These are phyloP conservation scores for Hippocampus guttulatus DNA, from an alignment of 2,113 vertebrate species.

Conservation along the genomic window DNA sequence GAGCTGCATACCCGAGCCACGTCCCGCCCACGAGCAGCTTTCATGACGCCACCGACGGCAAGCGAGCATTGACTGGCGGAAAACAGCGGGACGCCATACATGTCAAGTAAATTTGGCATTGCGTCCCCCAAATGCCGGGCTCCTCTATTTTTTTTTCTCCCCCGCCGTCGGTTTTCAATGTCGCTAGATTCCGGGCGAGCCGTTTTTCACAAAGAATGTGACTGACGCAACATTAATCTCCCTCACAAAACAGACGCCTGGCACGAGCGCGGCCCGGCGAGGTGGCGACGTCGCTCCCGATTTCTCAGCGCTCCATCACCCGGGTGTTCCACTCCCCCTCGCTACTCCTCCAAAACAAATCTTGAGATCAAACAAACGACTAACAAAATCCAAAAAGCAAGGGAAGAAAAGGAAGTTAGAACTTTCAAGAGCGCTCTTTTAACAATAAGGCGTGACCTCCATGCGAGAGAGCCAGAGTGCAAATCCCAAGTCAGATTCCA, in stretches of 20 bases:
- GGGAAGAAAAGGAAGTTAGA: constrained; percentile 56
- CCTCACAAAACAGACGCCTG: constrained; percentile 54
- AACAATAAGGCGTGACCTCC: constrained; percentile 66
- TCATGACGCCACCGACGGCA: constrained; percentile 65
- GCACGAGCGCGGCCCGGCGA: constrained; percentile 50
- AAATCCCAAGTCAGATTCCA: constrained; percentile 48
- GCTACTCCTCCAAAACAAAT: constrained; percentile 42
- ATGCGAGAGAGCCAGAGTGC: constrained; percentile 50
- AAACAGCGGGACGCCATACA: constrained; percentile 57
- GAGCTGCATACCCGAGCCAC: constrained; percentile 24
- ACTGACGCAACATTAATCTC: constrained; percentile 70
- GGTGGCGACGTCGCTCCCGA: constrained; percentile 65
- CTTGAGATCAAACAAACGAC: constrained; percentile 46
- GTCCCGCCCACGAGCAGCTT: constrained; percentile 55
- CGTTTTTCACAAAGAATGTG: constrained; percentile 61
- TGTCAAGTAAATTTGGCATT: constrained; percentile 61
- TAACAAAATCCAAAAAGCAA: constrained; percentile 46
- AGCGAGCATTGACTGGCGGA: constrained; percentile 62
- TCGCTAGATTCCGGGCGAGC: constrained; percentile 54
- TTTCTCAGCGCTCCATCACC: constrained; percentile 67
- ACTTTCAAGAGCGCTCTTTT: constrained; percentile 46
- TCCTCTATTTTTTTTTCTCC: constrained; percentile 34
- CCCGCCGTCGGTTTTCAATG: constrained; percentile 57
- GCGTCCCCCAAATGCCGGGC: constrained; percentile 33
- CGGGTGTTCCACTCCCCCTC: constrained; percentile 54